Evolutionary conservation across 2,797 vertebrate genomes (phyloP), one percentile per base, ranked within the genome.

Genomic region (Micromesistius poutassou): DNA sequence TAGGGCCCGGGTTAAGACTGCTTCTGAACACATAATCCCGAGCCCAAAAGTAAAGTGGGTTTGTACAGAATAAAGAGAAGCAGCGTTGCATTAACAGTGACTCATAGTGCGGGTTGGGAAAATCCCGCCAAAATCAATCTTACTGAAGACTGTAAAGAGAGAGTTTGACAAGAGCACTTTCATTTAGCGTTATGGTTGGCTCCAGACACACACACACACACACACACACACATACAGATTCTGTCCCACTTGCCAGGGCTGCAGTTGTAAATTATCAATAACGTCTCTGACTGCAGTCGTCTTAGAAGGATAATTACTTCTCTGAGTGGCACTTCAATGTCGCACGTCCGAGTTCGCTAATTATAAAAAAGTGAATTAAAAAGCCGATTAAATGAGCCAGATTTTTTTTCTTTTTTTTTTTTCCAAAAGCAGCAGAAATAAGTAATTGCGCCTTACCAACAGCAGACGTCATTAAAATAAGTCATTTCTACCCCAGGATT

Each of bases 231-330:
- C 71, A 77, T 80, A 77, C 71, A 14, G 74, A 62, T 68, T 75
- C 73, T 62, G 13, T 62, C 73, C 4, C 74, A 73, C 40, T 38
- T 46, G 87, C 83, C 80, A 89, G 80, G 79, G 81, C 81, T 25
- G 80, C 79, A 81, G 80, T 79, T 75, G 76, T 83, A 88, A 89
- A 87, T 87, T 14, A 87, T 86, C 80, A 84, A 80, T 84, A 78
- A 72, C 71, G 40, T 82, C 74, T 75, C 77, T 75, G 76, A 86
- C 82, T 81, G 80, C 78, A 81, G 72, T 82, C 79, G 85, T 88
- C 84, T 77, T 42, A 71, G 82, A 84, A 80, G 72, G 76, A 77
- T 78, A 76, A 87, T 90, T 80, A 78, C 78, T 84, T 78, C 33
- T 19, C 30, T 55, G 7, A 77, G 79, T 62, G 79, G 81, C 79